Percentiles rank a stretch among this genome's conserved stretches.
These are phyloP conservation scores for Nomada lathburiana DNA, from an alignment of 2,888 invertebrate species.

Conservation along the genomic window DNA sequence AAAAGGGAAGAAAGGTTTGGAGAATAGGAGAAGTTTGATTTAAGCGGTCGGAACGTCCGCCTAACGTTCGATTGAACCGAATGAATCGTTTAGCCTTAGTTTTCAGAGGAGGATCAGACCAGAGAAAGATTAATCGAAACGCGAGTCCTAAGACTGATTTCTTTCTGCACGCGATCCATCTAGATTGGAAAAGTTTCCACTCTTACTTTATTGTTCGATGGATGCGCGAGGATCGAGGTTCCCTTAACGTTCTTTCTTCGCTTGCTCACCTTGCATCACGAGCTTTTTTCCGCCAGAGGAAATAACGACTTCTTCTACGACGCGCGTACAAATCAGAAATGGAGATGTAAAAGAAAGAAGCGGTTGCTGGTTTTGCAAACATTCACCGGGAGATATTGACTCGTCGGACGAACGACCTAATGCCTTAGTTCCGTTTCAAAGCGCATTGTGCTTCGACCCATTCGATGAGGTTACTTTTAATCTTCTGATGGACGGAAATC, in stretches of 20 bases:
- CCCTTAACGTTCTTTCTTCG: conserved; percentile 39
- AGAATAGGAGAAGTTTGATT: conserved; percentile 24
- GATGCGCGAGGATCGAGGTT: conserved; percentile 54
- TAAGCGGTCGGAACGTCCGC: background rate
- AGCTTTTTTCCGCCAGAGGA: conserved; percentile 1
- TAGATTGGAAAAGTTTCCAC: conserved; percentile 80
- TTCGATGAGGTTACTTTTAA: conserved; percentile 6
- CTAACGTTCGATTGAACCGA: conserved; percentile 44
- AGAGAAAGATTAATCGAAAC: conserved; percentile 65
- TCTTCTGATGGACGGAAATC: background rate
- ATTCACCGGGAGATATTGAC: conserved; percentile 8
- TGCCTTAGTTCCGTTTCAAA: conserved; percentile 13
- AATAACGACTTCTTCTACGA: conserved; percentile 18
- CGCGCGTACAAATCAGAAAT: conserved; percentile 24
- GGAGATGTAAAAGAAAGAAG: background rate
- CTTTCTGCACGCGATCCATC: conserved; percentile 75
- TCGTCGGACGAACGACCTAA: conserved; percentile 1
- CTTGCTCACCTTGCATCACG: conserved; percentile 1
- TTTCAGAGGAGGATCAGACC: conserved; percentile 47
- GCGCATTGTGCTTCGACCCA: background rate
- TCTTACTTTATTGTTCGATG: conserved; percentile 64
- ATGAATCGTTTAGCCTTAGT: conserved; percentile 61
- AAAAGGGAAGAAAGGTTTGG: conserved; percentile 4
- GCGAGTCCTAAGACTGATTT: conserved; percentile 74
- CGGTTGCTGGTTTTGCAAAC: conserved; percentile 19